Evolutionary conservation across 2,797 vertebrate genomes (phyloP), one percentile per base, ranked within the genome.

Genomic region (Lithobates pipiens): DNA sequence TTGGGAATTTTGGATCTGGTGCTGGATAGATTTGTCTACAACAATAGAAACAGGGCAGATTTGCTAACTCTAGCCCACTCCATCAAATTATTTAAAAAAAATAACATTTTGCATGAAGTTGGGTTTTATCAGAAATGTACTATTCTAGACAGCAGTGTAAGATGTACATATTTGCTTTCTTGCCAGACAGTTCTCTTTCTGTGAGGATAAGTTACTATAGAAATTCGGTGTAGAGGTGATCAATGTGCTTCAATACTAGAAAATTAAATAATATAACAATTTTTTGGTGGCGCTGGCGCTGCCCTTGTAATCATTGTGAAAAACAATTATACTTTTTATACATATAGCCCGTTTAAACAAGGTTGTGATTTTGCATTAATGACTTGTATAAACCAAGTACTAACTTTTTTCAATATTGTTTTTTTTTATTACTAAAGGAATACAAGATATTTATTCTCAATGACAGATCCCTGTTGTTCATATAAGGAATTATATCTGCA

Each of bases 201-300:
- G 36, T 71, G 34, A 36, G 67, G 29, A 71, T 71, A 46, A 80
- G 44, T 54, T 80, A 57, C 34, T 71, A 57, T 15, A 69, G 42
- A 69, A 21, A 42, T 44, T 34, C 44, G 25, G 42, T 54, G 29
- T 44, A 57, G 29, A 57, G 44, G 16, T 65, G 29, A 61, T 77
- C 57, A 27, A 23, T 61, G 54, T 61, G 21, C 54, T 61, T 61
- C 7, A 61, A 23, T 61, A 61, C 21, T 61, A 61, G 54, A 61
- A 61, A 25, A 81, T 36, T 23, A 57, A 10, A 57, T 50, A 10
- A 13, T 44, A 74, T 57, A 8, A 80, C 27, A 77, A 5, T 50
- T 46, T 15, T 80, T 72, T 42, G 69, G 50, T 81, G 54, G 79
- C 32, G 79, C 79, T 81, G 79, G 79, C 79, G 68, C 79, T 57